Evolutionary conservation across 64 coral and sea anemone genomes (phyloP), one percentile per base, ranked within the genome.

Genomic region (Pocillopora damicornis): DNA sequence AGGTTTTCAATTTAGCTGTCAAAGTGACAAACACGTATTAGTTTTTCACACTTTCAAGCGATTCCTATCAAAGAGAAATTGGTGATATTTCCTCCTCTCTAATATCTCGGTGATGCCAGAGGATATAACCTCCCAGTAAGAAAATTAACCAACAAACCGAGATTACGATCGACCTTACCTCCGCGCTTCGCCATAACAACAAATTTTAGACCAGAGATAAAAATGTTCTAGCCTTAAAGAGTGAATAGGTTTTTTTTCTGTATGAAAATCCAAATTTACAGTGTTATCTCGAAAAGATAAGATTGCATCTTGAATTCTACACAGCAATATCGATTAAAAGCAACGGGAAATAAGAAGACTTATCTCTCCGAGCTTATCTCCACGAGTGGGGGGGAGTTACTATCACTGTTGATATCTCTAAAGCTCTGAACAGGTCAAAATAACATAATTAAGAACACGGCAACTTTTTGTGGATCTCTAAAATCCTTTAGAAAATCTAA

Each of bases 231-330:
- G 1, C 67, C 1, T 6, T 71, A n/a, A 25, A 6, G 0, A 23
- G 25, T 71, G 22, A 71, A n/a, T 71, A 20, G 25, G 22, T 8
- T 10, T 25, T 71, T 26, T 9, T 71, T n/a, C 20, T 23, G 1
- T 69, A 17, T 69, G 20, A n/a, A 69, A 71, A 71, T 71, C 8
- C 22, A 71, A 23, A n/a, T 5, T 71, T 23, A 11, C 11, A 11
- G 4, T n/a, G 67, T 71, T 71, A 71, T 71, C 67, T 71, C 22
- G 67, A 71, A n/a, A 71, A 71, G 67, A 71, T 71, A 71, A 71
- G 67, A 71, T 71, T 71, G 67, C 67, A 71, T 11, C 67, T 71
- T 25, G 67, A n/a, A 71, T 71, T 11, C n/a, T 23, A 11, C n/a
- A 3, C 20, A 25, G 67, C 67, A 71, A 23, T 23, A 20, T 23